Percentiles rank a stretch among this genome's conserved stretches.
These are phyloP conservation scores for Ellobium chinense DNA, from an alignment of 2,888 invertebrate species.

Conservation along the genomic window DNA sequence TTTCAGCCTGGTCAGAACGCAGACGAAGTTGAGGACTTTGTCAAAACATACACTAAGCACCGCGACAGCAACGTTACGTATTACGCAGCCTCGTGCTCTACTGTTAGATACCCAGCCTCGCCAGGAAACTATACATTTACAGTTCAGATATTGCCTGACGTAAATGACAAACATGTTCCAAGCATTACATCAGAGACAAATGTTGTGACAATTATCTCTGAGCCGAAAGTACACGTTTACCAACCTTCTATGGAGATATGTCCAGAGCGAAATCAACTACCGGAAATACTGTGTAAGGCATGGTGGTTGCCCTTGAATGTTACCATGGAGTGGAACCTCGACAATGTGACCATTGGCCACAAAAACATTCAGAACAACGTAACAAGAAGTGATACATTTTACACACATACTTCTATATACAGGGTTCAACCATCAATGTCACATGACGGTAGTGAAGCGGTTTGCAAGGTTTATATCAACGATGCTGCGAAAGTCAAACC, in stretches of 20 bases:
- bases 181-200: too few species aligned
- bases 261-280: background rate
- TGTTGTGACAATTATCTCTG: too few species aligned
- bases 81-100: background rate
- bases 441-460: background rate
- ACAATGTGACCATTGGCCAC: background rate
- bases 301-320: background rate
- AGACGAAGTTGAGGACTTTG: too few species aligned
- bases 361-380: background rate
- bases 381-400: background rate
- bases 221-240: too few species aligned
- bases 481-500: background rate
- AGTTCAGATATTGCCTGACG: background rate
- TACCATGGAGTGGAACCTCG: background rate
- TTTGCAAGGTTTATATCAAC: background rate
- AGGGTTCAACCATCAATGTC: background rate
- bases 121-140: background rate
- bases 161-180: too few species aligned
- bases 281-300: background rate
- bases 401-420: background rate
- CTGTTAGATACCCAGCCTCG: background rate
- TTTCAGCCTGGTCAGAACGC: too few species aligned
- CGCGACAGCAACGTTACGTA: too few species aligned
- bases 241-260: background rate
- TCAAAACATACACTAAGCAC: too few species aligned